phyloP scores from a whole-genome alignment of 2,888 invertebrate genomes.

The Drosophila paramelanica region DNA sequence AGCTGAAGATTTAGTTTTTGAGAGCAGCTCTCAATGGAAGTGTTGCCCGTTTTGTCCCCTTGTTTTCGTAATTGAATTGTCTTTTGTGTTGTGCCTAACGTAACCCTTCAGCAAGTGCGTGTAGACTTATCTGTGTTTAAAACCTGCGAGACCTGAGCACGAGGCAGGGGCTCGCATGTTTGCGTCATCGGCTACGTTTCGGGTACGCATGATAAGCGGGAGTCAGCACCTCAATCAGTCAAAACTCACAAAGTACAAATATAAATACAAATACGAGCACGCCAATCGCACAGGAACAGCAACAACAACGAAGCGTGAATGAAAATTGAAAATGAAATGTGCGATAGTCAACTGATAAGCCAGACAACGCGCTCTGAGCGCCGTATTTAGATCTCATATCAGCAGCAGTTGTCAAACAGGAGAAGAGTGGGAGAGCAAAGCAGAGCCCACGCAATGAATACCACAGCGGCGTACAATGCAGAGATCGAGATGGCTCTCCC shows the following conservation, averaged over 20 bases:
- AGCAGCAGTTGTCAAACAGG: slow-evolving; percentile 13
- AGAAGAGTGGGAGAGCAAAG: slow-evolving; percentile 10
- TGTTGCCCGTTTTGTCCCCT: background rate
- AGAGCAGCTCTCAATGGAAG: background rate
- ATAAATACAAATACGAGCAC: slow-evolving; percentile 53
- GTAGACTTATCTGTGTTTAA: slow-evolving; percentile 24
- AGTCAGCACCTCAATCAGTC: slow-evolving; percentile 74
- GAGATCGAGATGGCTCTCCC: background rate
- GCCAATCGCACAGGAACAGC: slow-evolving; percentile 12
- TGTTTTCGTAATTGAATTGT: background rate
- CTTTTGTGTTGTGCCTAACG: background rate
- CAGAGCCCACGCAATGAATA: slow-evolving; percentile 13
- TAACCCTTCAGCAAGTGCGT: slow-evolving; percentile 34
- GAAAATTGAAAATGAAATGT: slow-evolving; percentile 71
- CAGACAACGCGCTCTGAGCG: slow-evolving; percentile 46
- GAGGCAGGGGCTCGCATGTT: slow-evolving; percentile 26
- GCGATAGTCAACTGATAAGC: slow-evolving; percentile 76
- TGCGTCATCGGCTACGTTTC: slow-evolving; percentile 55
- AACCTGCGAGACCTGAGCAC: slow-evolving; percentile 20
- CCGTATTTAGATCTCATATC: slow-evolving; percentile 62
- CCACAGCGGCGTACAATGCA: background rate
- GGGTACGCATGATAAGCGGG: slow-evolving; percentile 57
- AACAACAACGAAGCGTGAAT: slow-evolving; percentile 63
- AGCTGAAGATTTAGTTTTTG: background rate
- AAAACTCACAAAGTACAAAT: slow-evolving; percentile 44